Conservation (phyloP, 1,140 invertebrate genomes). For the Steinernema khuongi region DNA sequence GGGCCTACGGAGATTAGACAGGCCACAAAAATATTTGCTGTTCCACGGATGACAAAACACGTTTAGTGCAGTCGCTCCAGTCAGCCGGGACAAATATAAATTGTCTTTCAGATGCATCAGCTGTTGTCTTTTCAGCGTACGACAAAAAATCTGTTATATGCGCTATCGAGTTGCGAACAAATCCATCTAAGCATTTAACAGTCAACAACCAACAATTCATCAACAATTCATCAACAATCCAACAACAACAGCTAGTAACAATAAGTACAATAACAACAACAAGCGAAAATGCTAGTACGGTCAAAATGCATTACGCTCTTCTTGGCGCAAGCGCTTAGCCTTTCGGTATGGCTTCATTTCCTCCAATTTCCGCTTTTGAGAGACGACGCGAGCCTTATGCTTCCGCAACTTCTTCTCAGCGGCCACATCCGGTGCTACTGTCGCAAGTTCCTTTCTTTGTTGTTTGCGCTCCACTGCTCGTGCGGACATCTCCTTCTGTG, state of each 20-base stretch:
- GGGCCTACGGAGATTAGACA: too few relatives aligned
- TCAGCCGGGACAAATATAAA: too few relatives aligned
- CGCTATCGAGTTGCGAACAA: too few relatives aligned
- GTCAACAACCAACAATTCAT: neutral
- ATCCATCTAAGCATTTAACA: neutral
- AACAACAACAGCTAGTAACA: neutral
- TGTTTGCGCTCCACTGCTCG: conserved; percentile 25
- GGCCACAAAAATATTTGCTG: too few relatives aligned
- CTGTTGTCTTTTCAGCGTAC: too few relatives aligned
- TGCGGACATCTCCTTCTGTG: conserved; percentile 21
- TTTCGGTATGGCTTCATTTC: conserved; percentile 29
- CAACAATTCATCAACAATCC: neutral
- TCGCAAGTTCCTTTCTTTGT: conserved; percentile 30
- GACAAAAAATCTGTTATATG: too few relatives aligned
- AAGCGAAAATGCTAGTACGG: neutral
- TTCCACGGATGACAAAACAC: too few relatives aligned
- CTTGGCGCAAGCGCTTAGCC: conserved; percentile 6
- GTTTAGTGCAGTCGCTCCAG: too few relatives aligned
- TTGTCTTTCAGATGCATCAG: too few relatives aligned
- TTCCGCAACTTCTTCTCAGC: conserved; percentile 30
- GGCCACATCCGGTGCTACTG: conserved; percentile 19
- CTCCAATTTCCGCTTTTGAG: conserved; percentile 32
- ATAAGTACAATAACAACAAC: neutral
- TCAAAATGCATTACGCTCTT: neutral
- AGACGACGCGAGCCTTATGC: conserved; percentile 24